Evolutionary conservation across 2,797 vertebrate species (phyloP), one percentile per base, ranked within the genome.

Genomic region (Pseudomugil gertrudae): DNA sequence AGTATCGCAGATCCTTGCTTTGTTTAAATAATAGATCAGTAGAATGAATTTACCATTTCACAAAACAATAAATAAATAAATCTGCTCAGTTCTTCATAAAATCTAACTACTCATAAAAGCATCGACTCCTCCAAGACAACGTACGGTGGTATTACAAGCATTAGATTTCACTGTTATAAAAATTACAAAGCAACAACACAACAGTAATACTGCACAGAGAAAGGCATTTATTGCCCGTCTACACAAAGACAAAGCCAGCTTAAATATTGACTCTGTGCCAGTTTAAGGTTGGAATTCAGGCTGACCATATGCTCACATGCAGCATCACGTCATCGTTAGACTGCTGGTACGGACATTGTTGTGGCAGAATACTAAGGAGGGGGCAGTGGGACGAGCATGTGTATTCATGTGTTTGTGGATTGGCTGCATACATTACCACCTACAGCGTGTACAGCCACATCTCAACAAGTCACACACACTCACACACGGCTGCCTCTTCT

Each of bases 341-440:
- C 19, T 17, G 45, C 71, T 81, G 74, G 74, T 72, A 60, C 66
- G 75, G 74, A 83, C 83, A 87, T 89, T 90, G 89, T 90, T 43
- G 79, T 69, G 72, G 64, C 84, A 87, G 83, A 86, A 89, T 84
- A 76, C 79, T 81, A 69, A 83, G 76, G 71, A 86, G 85, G 78
- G 36, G 69, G 77, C 80, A 60, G 81, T 74, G 73, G 78, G 79
- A 81, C 67, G 73, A 80, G 79, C 83, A 83, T 89, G 86, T 58
- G 87, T 84, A 83, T 89, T 87, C 80, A 85, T 89, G 84, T 89
- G 86, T 90, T 90, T 90, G 90, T 68, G 81, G 83, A 89, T 80
- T 76, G 84, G 75, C 84, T 83, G 93, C 90, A 93, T 93, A 92
- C 87, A 93, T 93, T 93, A 93, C 88, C 91, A 90, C 90, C 90